These are phyloP conservation scores for Phengaris arion DNA, from an alignment of 2,888 invertebrate species.

Conservation along the genomic window DNA sequence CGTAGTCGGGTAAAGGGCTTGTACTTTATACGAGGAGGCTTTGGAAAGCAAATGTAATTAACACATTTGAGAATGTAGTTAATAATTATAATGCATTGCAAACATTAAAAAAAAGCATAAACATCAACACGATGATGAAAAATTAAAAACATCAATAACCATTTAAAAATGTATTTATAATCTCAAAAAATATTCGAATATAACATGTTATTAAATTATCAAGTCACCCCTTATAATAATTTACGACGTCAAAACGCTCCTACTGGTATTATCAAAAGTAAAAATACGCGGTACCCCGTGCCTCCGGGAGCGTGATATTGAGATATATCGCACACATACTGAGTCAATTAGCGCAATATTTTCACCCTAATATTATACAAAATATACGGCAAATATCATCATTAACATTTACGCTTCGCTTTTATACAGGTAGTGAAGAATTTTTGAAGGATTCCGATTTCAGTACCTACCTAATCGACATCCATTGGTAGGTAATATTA, in stretches of 20 bases:
- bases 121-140: neutral
- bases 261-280: slow-evolving; percentile 61
- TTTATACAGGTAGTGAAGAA: too few species aligned
- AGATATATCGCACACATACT: slow-evolving; percentile 72
- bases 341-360: slow-evolving; percentile 75
- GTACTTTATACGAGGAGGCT: too few species aligned
- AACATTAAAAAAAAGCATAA: too few species aligned
- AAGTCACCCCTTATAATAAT: slow-evolving; percentile 45
- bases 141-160: neutral
- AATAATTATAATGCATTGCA: too few species aligned
- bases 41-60: too few species aligned
- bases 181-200: neutral
- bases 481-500: too few species aligned
- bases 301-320: slow-evolving; percentile 73
- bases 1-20: too few species aligned
- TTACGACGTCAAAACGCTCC: slow-evolving; percentile 42
- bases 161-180: neutral
- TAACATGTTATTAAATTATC: slow-evolving; percentile 12
- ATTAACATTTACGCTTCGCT: neutral
- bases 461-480: too few species aligned
- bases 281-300: slow-evolving; percentile 70
- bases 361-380: slow-evolving; percentile 72
- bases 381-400: slow-evolving; percentile 35
- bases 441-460: too few species aligned
- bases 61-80: too few species aligned